A percentile compares a stretch with the other conserved stretches of the same genome.
phyloP scores from a whole-genome alignment of 2,888 invertebrate genomes.

The Zaprionus bogoriensis region DNA sequence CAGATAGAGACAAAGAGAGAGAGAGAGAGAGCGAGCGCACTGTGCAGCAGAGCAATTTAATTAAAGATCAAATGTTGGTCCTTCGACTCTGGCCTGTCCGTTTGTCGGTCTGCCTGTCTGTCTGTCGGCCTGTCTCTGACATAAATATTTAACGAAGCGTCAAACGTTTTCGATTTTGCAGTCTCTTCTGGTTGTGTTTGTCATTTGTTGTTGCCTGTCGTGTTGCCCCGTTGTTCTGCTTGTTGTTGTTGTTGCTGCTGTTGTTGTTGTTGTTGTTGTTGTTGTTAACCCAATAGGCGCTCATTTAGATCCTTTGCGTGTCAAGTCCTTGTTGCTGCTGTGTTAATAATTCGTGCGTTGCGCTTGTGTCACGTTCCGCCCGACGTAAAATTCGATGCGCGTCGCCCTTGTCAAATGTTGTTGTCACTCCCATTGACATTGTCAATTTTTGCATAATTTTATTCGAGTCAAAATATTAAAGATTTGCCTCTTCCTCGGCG shows the following conservation, averaged over 20 bases:
- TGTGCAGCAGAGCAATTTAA: constrained; percentile 53
- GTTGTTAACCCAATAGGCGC: constrained; percentile 62
- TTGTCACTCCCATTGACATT: constrained; percentile 14
- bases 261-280: constrained; percentile 17
- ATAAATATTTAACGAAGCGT: constrained; percentile 76
- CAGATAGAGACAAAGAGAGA: too few relatives aligned
- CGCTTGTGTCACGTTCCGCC: constrained; percentile 66
- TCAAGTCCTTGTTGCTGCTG: constrained; percentile 22
- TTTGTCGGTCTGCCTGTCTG: neutral
- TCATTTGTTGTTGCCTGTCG: constrained; percentile 6
- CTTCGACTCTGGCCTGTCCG: neutral
- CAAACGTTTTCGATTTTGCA: constrained; percentile 68
- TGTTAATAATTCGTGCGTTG: constrained; percentile 76
- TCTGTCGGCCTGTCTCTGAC: constrained; percentile 27
- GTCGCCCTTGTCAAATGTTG: constrained; percentile 50
- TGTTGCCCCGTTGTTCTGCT: constrained; percentile 12
- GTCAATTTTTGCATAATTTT: constrained; percentile 64
- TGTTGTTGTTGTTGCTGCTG: constrained; percentile 29
- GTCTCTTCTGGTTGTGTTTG: constrained; percentile 27
- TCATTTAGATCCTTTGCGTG: constrained; percentile 50
- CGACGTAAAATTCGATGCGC: constrained; percentile 41
- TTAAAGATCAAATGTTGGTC: constrained; percentile 65
- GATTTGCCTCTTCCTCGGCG: constrained; percentile 11
- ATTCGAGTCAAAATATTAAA: constrained; percentile 52
- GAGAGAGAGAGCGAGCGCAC: too few relatives aligned